These are phyloP conservation scores for Balanococcus diminutus DNA, from an alignment of 2,888 invertebrate species.

Conservation along the genomic window DNA sequence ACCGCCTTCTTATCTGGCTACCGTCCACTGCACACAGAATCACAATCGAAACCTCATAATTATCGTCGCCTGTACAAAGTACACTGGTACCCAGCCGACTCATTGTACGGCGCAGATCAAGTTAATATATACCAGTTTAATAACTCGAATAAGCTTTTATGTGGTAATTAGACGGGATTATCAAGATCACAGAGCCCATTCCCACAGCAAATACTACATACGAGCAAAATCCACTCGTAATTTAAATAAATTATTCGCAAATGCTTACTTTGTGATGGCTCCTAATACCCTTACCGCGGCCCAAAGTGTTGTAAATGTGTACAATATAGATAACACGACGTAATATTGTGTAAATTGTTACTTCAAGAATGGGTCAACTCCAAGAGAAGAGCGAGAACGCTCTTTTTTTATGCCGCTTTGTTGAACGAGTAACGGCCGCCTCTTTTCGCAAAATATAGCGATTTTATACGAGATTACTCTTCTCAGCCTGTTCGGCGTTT, in stretches of 20 bases:
- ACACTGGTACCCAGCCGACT: background rate
- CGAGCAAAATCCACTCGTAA: background rate
- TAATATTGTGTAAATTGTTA: background rate
- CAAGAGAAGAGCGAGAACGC: too few species aligned
- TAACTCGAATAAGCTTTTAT: conserved; percentile 11
- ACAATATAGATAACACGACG: background rate
- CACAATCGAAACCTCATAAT: background rate
- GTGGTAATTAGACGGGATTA: conserved; percentile 5
- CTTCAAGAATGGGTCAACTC: background rate
- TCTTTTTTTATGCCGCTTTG: background rate
- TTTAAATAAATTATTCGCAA: conserved; percentile 1
- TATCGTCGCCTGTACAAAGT: background rate
- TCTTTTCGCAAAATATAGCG: background rate
- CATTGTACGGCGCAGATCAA: background rate
- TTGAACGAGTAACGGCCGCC: background rate
- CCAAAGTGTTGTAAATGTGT: background rate
- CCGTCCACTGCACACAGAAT: too few species aligned
- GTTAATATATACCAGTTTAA: background rate
- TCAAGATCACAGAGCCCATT: background rate
- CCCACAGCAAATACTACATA: background rate
- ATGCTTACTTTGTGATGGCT: background rate
- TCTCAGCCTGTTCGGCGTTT: background rate
- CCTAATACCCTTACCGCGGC: background rate
- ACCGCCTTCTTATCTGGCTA: too few species aligned
- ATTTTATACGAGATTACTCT: conserved; percentile 11